These are phyloP conservation scores for Meloidogyne floridensis DNA, from an alignment of 1,140 invertebrate species.

Conservation along the genomic window DNA sequence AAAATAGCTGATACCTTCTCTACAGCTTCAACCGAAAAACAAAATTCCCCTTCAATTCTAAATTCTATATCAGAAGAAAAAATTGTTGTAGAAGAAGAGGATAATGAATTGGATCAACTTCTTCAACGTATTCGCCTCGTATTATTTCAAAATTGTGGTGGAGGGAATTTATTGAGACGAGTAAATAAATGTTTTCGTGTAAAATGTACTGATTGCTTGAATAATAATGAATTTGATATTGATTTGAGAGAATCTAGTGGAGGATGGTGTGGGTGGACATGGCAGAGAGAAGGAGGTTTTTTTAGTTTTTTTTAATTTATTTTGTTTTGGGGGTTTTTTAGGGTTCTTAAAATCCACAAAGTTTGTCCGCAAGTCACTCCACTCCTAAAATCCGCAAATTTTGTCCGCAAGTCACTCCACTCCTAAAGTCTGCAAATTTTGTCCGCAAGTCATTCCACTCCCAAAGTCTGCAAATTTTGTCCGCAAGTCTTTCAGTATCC, in stretches of 20 bases:
- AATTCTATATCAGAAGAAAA: background rate
- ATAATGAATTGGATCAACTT: background rate
- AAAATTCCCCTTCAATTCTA: background rate
- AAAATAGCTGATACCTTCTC: background rate
- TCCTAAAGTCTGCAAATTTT: no score
- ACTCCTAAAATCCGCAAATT: no score
- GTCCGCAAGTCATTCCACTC: rapidly evolving
- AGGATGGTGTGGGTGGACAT: conserved; percentile 35
- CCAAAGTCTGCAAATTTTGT: no score
- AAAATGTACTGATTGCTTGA: conserved; percentile 7
- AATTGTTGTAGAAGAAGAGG: background rate
- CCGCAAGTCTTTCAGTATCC: no score
- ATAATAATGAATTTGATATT: conserved; percentile 28
- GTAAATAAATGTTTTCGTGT: conserved; percentile 34
- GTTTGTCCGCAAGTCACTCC: no score
- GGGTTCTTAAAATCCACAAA: no score
- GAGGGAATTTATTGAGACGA: conserved; percentile 37
- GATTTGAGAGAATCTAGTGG: conserved; percentile 14
- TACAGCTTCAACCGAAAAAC: background rate
- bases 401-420: no score
- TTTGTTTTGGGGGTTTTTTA: background rate
- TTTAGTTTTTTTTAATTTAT: background rate
- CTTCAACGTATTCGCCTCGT: conserved; percentile 1
- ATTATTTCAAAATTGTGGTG: conserved; percentile 33
- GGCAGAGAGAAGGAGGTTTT: background rate